Evolutionary conservation across 2,113 vertebrate species (phyloP).

Genomic region (Telmatochromis sp.): DNA sequence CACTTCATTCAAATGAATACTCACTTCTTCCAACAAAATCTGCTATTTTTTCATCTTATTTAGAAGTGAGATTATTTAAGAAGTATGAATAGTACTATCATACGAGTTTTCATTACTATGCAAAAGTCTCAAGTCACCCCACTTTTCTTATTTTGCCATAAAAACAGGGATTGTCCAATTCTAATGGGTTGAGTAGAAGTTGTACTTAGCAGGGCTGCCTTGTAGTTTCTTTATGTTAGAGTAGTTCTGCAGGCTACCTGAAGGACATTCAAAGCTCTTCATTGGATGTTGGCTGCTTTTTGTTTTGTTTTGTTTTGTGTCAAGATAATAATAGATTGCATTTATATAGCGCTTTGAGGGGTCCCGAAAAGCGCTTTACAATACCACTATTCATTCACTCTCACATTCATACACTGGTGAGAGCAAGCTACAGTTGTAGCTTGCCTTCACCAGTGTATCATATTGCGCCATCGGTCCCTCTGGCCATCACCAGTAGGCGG

Average conservation of each 20-base stretch:
- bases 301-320: no score
- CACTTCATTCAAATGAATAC: not conserved
- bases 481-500: no score
- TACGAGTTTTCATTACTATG: not conserved
- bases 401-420: no score
- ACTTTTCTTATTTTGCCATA: not conserved
- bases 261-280: no score
- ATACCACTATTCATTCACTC: no score
- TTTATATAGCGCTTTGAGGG: no score
- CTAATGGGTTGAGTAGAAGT: not conserved
- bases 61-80: not conserved
- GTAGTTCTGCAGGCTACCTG: no score
- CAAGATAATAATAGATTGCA: no score
- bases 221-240: not conserved
- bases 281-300: no score
- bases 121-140: not conserved
- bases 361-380: no score
- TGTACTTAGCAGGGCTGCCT: not conserved
- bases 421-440: no score
- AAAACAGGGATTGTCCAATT: not conserved
- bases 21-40: not conserved
- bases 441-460: no score
- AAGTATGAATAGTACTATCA: not conserved
- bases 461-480: fast-evolving
- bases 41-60: not conserved